phyloP scores from a whole-genome alignment of 2,113 vertebrate genomes.

The Pipra filicauda region DNA sequence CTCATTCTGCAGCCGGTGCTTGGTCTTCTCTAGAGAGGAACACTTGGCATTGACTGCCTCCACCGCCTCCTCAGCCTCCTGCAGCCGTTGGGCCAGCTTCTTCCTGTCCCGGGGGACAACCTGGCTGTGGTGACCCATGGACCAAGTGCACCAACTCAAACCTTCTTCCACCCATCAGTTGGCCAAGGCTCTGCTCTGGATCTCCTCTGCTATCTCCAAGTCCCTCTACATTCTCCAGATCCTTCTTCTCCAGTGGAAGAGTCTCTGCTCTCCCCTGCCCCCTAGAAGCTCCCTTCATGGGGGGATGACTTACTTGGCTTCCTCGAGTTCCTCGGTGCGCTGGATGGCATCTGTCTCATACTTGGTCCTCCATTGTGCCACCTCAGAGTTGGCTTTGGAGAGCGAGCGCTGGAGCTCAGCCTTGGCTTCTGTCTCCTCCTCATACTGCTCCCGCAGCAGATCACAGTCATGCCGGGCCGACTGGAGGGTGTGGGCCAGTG shows the following conservation, averaged over 20 bases:
- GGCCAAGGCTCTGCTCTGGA: neutral
- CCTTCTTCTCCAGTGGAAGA: neutral
- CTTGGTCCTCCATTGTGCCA: neutral
- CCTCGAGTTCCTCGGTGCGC: neutral
- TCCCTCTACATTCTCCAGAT: neutral
- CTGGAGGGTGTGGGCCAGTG: constrained; percentile 83
- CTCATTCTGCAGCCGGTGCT: constrained; percentile 91
- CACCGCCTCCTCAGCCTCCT: constrained; percentile 86
- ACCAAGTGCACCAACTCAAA: neutral
- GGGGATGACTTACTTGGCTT: neutral
- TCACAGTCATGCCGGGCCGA: constrained; percentile 86
- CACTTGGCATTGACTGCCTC: constrained; percentile 91
- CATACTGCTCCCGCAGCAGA: constrained; percentile 85
- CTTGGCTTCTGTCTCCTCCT: constrained; percentile 88
- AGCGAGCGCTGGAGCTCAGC: constrained; percentile 75
- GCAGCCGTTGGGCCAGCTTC: constrained; percentile 89
- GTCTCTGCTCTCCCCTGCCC: neutral
- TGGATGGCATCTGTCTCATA: constrained; percentile 87
- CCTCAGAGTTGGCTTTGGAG: constrained; percentile 1
- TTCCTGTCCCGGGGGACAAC: constrained; percentile 68
- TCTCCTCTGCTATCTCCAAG: neutral
- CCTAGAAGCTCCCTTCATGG: neutral
- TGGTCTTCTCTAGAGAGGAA: constrained; percentile 92
- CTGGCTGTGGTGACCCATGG: neutral
- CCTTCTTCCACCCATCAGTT: neutral